Conservation (phyloP, 2,888 invertebrate genomes). For the Troides aeacus region DNA sequence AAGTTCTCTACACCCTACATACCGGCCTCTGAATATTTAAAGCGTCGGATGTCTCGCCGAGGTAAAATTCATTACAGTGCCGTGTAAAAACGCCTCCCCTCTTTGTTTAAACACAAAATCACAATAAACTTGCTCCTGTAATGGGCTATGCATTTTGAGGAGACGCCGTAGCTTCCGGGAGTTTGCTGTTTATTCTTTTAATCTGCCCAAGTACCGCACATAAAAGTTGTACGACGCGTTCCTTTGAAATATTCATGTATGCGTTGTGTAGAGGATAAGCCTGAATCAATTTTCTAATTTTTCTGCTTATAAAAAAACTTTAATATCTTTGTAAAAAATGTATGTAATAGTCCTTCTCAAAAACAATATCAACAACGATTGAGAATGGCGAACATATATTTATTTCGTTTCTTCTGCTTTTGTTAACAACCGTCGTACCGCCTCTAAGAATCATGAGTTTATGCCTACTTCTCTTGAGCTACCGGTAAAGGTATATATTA, state of each 20-base stretch:
- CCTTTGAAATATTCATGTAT: constrained; percentile 21
- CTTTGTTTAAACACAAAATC: constrained; percentile 77
- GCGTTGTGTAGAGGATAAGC: constrained; percentile 1
- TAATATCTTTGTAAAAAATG: no score
- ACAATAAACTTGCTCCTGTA: constrained; percentile 73
- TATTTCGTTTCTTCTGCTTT: no score
- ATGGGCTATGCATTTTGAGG: constrained; percentile 70
- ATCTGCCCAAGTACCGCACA: constrained; percentile 37
- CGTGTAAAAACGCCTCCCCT: constrained; percentile 66
- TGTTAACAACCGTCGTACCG: no score
- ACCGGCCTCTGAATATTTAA: constrained; percentile 67
- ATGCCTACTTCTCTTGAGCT: no score
- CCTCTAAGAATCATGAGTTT: no score
- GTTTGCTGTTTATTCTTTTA: constrained; percentile 54
- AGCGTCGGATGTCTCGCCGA: constrained; percentile 57
- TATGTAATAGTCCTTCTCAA: no score
- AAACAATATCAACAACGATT: no score
- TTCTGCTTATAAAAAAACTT: background rate
- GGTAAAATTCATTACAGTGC: constrained; percentile 64
- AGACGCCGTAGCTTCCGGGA: constrained; percentile 40
- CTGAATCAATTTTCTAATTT: background rate
- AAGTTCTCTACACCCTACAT: constrained; percentile 55
- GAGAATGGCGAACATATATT: no score
- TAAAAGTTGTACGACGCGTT: constrained; percentile 18
- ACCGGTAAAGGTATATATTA: no score